A percentile compares a stretch with the other conserved stretches of the same genome.
Evolutionary conservation across 2,113 vertebrate species (phyloP).

Genomic region (Zosterops japonicus): DNA sequence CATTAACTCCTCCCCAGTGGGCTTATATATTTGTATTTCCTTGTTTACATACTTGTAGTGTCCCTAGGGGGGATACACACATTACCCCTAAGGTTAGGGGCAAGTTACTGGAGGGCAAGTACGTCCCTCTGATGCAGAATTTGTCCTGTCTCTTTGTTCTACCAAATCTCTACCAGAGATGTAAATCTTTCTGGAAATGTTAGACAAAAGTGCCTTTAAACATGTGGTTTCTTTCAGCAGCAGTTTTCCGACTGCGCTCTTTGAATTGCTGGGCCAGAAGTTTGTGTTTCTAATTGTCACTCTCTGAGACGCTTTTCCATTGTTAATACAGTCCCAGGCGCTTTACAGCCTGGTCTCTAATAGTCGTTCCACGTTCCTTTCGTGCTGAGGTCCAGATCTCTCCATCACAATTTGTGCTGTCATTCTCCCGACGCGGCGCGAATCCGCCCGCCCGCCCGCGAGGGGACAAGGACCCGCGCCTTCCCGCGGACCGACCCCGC

Average conservation of each 20-base stretch:
- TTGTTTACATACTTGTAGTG: not conserved
- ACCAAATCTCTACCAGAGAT: too few relatives aligned
- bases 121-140: not conserved
- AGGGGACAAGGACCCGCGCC: not conserved
- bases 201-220: not conserved
- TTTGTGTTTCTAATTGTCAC: slow-evolving; percentile 55
- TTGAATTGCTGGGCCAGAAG: not conserved
- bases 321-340: not conserved
- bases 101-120: not conserved
- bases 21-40: slow-evolving; percentile 16
- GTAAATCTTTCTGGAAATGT: not conserved
- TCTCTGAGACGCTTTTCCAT: not conserved
- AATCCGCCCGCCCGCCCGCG: not conserved
- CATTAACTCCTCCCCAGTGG: slow-evolving; percentile 11
- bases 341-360: not conserved
- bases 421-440: not conserved
- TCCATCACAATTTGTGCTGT: not conserved
- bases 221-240: slow-evolving; percentile 1
- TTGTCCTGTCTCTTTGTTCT: not conserved
- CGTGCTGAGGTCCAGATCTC: not conserved
- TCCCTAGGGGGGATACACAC: not conserved
- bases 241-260: not conserved
- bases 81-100: not conserved
- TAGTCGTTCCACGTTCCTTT: not conserved
- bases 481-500: not conserved